These are phyloP conservation scores for Diorhabda sublineata DNA, from an alignment of 1,140 invertebrate genomes.

Conservation along the genomic window DNA sequence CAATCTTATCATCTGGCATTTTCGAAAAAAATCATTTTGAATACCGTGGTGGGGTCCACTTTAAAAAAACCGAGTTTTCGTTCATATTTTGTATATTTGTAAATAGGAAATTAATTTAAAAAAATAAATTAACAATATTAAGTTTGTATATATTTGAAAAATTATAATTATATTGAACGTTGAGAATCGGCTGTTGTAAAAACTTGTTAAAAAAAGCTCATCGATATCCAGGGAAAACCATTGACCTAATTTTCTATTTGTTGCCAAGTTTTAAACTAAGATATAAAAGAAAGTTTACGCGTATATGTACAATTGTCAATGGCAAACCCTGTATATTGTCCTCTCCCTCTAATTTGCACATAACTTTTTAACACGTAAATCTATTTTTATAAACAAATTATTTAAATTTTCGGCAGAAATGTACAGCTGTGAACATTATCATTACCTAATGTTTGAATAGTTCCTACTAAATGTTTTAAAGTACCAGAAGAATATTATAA, in stretches of 20 bases:
- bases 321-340: not conserved
- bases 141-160: slow-evolving; percentile 18
- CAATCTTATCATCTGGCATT: not conserved
- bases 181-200: slow-evolving; percentile 19
- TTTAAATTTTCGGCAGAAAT: slow-evolving; percentile 8
- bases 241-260: not conserved
- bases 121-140: slow-evolving; percentile 10
- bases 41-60: slow-evolving; percentile 7
- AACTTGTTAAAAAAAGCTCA: slow-evolving; percentile 21
- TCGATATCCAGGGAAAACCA: not conserved
- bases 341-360: slow-evolving; percentile 17
- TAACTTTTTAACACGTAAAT: slow-evolving; percentile 6
- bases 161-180: slow-evolving; percentile 20
- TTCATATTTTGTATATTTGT: slow-evolving; percentile 16
- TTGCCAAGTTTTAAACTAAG: not conserved
- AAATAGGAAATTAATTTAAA: slow-evolving; percentile 19
- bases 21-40: slow-evolving; percentile 1
- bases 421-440: not conserved
- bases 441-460: not conserved
- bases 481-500: too few species aligned
- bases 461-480: not conserved
- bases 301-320: not conserved
- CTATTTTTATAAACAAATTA: slow-evolving; percentile 17
- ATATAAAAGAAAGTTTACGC: too few species aligned
- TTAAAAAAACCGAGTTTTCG: slow-evolving; percentile 13